Conservation (phyloP, 64 coral and sea anemone species). For the Catalaphyllia jardinei region DNA sequence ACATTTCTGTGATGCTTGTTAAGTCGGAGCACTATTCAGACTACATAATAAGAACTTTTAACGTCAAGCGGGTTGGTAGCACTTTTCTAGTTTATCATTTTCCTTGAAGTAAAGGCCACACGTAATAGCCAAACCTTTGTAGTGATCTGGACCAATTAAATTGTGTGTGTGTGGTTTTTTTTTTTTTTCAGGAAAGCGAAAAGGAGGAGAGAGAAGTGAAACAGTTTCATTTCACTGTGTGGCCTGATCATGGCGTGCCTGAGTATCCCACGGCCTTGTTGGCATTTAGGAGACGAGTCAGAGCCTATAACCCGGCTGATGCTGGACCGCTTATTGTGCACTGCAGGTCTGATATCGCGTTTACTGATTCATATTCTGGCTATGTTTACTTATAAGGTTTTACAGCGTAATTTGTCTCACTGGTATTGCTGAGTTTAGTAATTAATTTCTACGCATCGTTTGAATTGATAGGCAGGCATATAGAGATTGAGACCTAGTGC, state of each 20-base stretch:
- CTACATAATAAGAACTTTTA: constrained; percentile 71
- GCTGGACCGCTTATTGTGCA: constrained; percentile 81
- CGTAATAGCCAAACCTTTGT: not conserved
- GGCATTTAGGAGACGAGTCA: constrained; percentile 83
- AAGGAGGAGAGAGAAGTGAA: constrained; percentile 96
- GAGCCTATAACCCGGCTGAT: constrained; percentile 88
- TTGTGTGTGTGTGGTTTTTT: no score
- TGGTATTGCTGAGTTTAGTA: no score
- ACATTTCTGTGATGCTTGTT: constrained; percentile 67
- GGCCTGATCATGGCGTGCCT: constrained; percentile 99
- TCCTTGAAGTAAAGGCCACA: not conserved
- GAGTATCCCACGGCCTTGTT: constrained; percentile 96
- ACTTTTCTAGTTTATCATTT: not conserved
- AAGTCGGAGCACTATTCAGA: constrained; percentile 74
- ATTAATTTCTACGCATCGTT: no score
- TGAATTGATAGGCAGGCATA: no score
- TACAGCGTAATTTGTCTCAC: not conserved
- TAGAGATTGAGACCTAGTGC: no score
- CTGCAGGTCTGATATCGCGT: constrained; percentile 70
- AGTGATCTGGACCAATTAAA: not conserved
- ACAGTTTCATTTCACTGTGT: constrained; percentile 98
- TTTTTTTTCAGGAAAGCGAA: constrained; percentile 58
- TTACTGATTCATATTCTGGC: not conserved
- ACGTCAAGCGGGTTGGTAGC: constrained; percentile 53
- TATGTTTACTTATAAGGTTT: not conserved